phyloP scores from a whole-genome alignment of 2,113 vertebrate species.

The Dendropsophus ebraccatus region DNA sequence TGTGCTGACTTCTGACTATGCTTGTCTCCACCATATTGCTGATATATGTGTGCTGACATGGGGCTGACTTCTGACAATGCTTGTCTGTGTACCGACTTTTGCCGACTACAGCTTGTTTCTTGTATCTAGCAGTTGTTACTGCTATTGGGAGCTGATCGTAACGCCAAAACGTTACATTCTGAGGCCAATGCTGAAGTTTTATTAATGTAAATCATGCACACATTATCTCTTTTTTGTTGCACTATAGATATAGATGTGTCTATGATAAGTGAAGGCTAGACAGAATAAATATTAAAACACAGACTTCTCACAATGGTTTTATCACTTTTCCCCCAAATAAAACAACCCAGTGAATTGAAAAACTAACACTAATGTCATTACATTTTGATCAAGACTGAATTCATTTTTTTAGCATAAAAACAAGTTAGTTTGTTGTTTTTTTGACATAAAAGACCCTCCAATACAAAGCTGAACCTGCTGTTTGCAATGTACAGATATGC shows the following conservation, averaged over 20 bases:
- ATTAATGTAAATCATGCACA: neutral
- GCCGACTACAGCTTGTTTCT: no score
- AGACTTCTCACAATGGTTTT: neutral
- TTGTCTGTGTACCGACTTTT: no score
- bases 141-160: no score
- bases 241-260: no score
- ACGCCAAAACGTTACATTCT: no score
- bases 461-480: neutral
- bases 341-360: neutral
- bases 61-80: no score
- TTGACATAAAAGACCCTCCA: neutral
- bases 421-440: neutral
- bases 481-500: conserved; percentile 22
- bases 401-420: neutral
- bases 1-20: no score
- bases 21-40: no score
- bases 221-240: no score
- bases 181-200: no score
- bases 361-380: neutral
- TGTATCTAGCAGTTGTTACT: no score
- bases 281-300: neutral
- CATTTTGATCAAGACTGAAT: neutral
- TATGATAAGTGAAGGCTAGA: neutral
- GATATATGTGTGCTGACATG: no score
- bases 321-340: neutral